These are phyloP conservation scores for Drosophila setifemur DNA, from an alignment of 1,140 invertebrate genomes.

Conservation along the genomic window DNA sequence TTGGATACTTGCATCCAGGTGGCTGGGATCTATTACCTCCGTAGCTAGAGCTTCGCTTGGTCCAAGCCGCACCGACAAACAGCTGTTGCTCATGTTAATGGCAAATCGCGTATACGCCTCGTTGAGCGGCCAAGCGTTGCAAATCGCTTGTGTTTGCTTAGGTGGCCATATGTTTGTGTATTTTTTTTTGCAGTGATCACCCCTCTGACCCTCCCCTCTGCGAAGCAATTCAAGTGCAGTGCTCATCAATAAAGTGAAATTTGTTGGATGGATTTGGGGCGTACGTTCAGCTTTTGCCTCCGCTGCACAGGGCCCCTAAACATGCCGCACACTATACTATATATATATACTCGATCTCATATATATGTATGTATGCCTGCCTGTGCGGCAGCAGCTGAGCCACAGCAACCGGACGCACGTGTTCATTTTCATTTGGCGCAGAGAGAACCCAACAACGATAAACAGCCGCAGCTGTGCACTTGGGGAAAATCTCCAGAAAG, in stretches of 20 bases:
- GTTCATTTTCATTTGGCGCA: slow-evolving; percentile 80
- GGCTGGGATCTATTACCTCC: slow-evolving; percentile 15
- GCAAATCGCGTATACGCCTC: slow-evolving; percentile 73
- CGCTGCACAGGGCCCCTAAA: slow-evolving; percentile 29
- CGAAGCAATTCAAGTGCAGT: slow-evolving; percentile 67
- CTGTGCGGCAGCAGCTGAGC: slow-evolving; percentile 48
- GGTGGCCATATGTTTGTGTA: slow-evolving; percentile 6
- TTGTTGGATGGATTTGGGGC: slow-evolving; percentile 34
- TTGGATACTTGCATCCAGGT: slow-evolving; percentile 29
- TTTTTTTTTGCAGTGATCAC: not conserved
- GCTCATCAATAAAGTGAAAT: slow-evolving; percentile 76
- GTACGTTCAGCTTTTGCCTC: slow-evolving; percentile 18
- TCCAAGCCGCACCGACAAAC: slow-evolving; percentile 18
- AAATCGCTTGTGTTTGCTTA: slow-evolving; percentile 49
- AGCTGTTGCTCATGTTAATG: slow-evolving; percentile 58
- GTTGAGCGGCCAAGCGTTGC: slow-evolving; percentile 71
- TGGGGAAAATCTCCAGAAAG: too few relatives aligned
- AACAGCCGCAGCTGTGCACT: slow-evolving; percentile 57
- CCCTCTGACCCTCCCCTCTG: not conserved
- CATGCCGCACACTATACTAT: slow-evolving; percentile 45
- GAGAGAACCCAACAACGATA: slow-evolving; percentile 72
- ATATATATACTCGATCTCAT: slow-evolving; percentile 52
- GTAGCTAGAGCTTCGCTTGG: not conserved
- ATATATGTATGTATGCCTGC: slow-evolving; percentile 30
- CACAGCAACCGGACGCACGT: slow-evolving; percentile 76